Base-by-base conservation (phyloP, 2,797 vertebrate genomes). In the Pachyuromys duprasi region DNA sequence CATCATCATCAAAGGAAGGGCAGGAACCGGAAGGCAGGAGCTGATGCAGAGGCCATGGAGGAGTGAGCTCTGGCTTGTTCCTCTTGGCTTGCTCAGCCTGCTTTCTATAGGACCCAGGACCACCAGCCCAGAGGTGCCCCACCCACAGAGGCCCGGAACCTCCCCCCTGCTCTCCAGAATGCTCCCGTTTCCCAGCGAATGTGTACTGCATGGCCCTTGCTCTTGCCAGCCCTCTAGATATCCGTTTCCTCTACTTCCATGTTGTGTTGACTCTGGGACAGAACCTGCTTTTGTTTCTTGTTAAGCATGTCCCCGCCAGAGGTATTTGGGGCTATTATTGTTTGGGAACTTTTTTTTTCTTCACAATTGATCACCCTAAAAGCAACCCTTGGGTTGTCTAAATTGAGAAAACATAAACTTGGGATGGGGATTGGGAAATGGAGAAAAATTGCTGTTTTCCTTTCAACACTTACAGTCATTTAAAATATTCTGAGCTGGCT, bases 381-480 rank as follows among this genome's bases (percentile, higher is more conserved):
- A 93, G 62, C 69, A 72, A 22, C 39, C 55, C 17, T 78, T 81
- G 57, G 42, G 57, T 69, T 31, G 9, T 89, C 42, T 76, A 60
- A 60, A 57, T 69, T 49, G 69, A 91, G 62, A 78, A 82, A 53
- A 45, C 49, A 24, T 94, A 74, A 75, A 78, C 63, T 88, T 53
- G 36, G 24, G 55, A 18, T 13, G 62, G 53, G 49, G 76, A 15
- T 11, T 53, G 65, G 36, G 26, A 24, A 3, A 78, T 33, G 12
- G 84, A 95, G 86, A 92, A 91, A 89, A 96, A 57, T 22, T 39
- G 65, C 57, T 67, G 74, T 91, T 96, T 96, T 95, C 72, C 33
- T 76, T 91, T 86, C 45, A 17, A 90, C 31, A 86, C 55, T 80
- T 82, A 75, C 93, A 96, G 95, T 86, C 79, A 97, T 70, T 93